These are phyloP conservation scores for Melolontha melolontha DNA, from an alignment of 2,888 invertebrate species.

Conservation along the genomic window DNA sequence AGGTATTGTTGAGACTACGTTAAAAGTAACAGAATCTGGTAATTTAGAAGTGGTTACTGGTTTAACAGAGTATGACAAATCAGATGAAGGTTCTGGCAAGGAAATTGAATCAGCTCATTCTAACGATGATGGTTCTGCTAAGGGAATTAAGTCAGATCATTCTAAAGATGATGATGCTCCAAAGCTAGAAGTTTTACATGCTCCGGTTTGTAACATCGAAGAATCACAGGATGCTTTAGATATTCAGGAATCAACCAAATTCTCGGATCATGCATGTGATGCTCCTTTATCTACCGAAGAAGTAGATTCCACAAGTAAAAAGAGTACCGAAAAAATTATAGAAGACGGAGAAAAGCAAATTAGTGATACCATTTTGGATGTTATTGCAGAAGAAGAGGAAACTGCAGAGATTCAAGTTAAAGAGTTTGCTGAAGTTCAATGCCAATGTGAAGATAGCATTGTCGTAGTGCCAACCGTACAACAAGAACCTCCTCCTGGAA, in stretches of 20 bases:
- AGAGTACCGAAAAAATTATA: not conserved
- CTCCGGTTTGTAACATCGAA: conserved; percentile 25
- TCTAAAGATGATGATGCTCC: not conserved
- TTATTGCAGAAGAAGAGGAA: conserved; percentile 25
- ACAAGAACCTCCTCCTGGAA: no score
- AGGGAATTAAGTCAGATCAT: not conserved
- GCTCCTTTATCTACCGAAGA: not conserved
- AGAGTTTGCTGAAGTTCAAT: not conserved
- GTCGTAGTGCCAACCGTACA: not conserved
- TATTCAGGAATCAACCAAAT: conserved; percentile 18
- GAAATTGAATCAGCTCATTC: conserved; percentile 5
- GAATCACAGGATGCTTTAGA: conserved; percentile 31
- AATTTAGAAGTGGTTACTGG: conserved; percentile 61
- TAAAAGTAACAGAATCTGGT: conserved; percentile 60
- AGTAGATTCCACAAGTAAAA: not conserved
- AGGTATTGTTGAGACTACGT: conserved; percentile 61
- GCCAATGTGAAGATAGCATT: not conserved
- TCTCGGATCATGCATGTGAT: conserved; percentile 7
- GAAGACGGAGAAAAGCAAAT: conserved; percentile 2
- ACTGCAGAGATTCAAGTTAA: conserved; percentile 6
- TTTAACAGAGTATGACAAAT: conserved; percentile 48
- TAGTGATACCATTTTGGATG: conserved; percentile 6
- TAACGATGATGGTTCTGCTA: not conserved
- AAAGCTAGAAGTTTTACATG: conserved; percentile 34
- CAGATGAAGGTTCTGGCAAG: not conserved